Percentiles rank a stretch among this genome's conserved stretches.
phyloP scores from a whole-genome alignment of 2,797 vertebrate species.

The Leuciscus waleckii region DNA sequence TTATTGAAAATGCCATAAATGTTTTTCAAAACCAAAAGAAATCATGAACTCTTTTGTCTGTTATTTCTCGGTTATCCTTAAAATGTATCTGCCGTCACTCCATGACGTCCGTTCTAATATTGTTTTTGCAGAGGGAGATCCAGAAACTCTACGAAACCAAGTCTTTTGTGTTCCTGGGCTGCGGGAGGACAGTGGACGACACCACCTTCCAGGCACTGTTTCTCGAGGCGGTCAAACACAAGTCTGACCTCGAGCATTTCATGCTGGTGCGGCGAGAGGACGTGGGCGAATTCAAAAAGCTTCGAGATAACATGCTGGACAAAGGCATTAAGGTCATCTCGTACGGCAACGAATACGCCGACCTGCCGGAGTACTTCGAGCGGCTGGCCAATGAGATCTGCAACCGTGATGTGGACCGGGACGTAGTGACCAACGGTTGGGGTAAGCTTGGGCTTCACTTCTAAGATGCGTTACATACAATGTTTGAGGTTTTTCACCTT shows the following conservation, averaged over 20 bases:
- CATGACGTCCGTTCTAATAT: neutral
- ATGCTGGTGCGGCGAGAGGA: conserved; percentile 95
- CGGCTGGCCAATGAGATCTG: conserved; percentile 91
- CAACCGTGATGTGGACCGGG: conserved; percentile 78
- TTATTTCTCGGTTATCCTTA: neutral
- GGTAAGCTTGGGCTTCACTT: conserved; percentile 67
- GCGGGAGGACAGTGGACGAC: conserved; percentile 94
- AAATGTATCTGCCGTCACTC: neutral
- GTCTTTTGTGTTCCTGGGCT: conserved; percentile 95
- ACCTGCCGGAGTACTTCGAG: conserved; percentile 93
- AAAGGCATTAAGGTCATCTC: conserved; percentile 98
- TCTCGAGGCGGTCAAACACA: conserved; percentile 94
- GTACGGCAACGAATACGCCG: conserved; percentile 89
- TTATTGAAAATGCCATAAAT: neutral
- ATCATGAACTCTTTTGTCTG: neutral
- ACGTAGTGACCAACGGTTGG: conserved; percentile 73
- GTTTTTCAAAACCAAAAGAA: neutral
- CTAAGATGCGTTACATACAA: neutral
- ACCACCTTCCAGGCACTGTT: conserved; percentile 97
- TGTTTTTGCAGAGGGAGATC: conserved; percentile 86
- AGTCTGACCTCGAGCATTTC: conserved; percentile 95
- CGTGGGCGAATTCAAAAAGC: conserved; percentile 94
- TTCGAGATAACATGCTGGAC: conserved; percentile 96
- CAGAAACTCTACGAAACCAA: conserved; percentile 96
- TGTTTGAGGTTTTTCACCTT: neutral